Conservation (phyloP, 2,113 vertebrate genomes). For the Numida meleagris region DNA sequence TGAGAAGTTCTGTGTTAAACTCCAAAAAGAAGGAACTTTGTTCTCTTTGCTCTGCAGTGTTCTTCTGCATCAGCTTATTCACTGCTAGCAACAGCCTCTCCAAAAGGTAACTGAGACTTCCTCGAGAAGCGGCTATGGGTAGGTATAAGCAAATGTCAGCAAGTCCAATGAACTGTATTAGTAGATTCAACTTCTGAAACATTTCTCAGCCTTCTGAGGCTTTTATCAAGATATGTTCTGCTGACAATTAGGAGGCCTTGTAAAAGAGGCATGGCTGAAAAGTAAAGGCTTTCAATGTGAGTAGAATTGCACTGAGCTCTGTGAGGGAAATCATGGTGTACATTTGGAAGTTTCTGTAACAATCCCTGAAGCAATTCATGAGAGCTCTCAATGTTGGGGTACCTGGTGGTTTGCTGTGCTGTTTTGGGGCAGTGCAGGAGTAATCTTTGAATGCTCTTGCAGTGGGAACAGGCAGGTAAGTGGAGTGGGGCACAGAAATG, state of each 20-base stretch:
- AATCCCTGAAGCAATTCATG: neutral
- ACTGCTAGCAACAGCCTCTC: neutral
- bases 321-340: neutral
- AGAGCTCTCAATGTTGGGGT: neutral
- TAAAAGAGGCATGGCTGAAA: neutral
- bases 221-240: neutral
- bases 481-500: neutral
- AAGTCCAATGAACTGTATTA: neutral
- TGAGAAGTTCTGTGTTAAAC: neutral
- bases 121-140: neutral
- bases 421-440: neutral
- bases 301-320: neutral
- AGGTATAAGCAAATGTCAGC: neutral
- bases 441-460: neutral
- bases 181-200: neutral
- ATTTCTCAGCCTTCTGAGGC: neutral
- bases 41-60: neutral
- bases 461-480: neutral
- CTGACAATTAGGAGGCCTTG: neutral
- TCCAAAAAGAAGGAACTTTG: neutral
- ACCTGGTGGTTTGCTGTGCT: neutral
- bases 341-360: neutral
- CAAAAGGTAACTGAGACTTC: neutral
- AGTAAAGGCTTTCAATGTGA: neutral
- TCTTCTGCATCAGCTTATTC: neutral